Evolutionary conservation across 2,113 vertebrate genomes (phyloP), one percentile per base, ranked within the genome.

Genomic region (Dipodomys merriami): DNA sequence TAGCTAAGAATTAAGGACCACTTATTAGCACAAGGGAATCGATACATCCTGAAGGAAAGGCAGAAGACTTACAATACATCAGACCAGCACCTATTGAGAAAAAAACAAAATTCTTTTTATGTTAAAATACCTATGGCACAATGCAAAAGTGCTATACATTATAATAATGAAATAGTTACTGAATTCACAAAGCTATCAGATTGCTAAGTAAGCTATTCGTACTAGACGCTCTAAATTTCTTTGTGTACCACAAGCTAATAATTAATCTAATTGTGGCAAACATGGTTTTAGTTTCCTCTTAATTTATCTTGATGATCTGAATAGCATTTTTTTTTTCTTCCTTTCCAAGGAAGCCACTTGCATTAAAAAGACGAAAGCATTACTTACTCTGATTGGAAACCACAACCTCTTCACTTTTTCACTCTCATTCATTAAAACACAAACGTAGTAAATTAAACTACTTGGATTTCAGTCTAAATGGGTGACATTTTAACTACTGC

Each of bases 401-500:
- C 65, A 91, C 74, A 92, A 90, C 87, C 94, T 90, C 77, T 94
- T 94, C 86, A 33, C 73, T 87, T 91, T 92, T 73, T 85, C 86
- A 91, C 77, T 96, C 77, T 84, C 60, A 44, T 87, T 96, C 86
- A 91, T 95, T 94, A 94, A 97, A 97, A 94, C 11, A 8, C 62
- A 85, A 85, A 85, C 72, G 60, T 60, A 72, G 69, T 94, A 91
- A 97, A 93, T 93, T 69, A 95, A 93, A 33, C 74, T 68, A 15
- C 82, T 91, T 93, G 79, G 62, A 90, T 93, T 86, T 95, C 89
- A 83, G 49, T 78, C 82, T 91, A 22, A 11, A 39, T 29, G 9
- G 87, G 71, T 95, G 95, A 88, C 84, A 91, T 95, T 97, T 97
- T 94, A 94, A 96, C 89, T 91, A 77, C 82, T n/a, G 73, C 44